Evolutionary conservation across 2,888 invertebrate genomes (phyloP), one percentile per base, ranked within the genome.

Genomic region (Lithosia quadra): DNA sequence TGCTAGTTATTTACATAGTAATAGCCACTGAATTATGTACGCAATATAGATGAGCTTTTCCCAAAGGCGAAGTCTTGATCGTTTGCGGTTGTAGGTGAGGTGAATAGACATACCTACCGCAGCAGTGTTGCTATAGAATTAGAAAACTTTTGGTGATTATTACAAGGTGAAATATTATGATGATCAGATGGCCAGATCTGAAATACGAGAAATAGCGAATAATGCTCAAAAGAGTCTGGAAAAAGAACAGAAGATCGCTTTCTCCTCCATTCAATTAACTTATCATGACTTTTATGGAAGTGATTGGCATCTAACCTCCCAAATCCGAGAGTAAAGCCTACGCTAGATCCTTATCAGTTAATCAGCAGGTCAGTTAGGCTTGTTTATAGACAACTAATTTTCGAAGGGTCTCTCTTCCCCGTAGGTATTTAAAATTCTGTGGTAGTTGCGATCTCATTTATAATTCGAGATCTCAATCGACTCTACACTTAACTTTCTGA

Each of bases 21-120:
- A 91, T 89, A 43, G 80, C 62, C 67, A 77, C 74, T 90, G 88
- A 89, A 90, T 90, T 85, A 91, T 90, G 86, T 84, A 90, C 88
- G 67, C 69, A 73, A 70, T 57, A 21, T 39, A 70, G 73, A 76
- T 69, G 65, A 73, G 63, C 5, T 24, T 63, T 7, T 18, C 36
- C 21, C 33, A 18, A 62, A 62, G 73, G 69, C 72, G 75, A 69
- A 65, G 15, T 59, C 34, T 53, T 59, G 53, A 33, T 56, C 10
- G 15, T 36, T 21, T 55, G 11, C 28, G 43, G 33, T 65, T 58
- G 21, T 65, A 43, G n/a, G n/a, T 62, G 28, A 11, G 28, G 49
- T 62, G 43, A 62, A 28, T 28, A 28, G 43, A n/a, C 62, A 28
- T 4, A 62, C n/a, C n/a, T n/a, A n/a, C n/a, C n/a, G n/a, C 36